Conservation (phyloP, 2,797 vertebrate genomes). For the Zenarchopterus dispar region DNA sequence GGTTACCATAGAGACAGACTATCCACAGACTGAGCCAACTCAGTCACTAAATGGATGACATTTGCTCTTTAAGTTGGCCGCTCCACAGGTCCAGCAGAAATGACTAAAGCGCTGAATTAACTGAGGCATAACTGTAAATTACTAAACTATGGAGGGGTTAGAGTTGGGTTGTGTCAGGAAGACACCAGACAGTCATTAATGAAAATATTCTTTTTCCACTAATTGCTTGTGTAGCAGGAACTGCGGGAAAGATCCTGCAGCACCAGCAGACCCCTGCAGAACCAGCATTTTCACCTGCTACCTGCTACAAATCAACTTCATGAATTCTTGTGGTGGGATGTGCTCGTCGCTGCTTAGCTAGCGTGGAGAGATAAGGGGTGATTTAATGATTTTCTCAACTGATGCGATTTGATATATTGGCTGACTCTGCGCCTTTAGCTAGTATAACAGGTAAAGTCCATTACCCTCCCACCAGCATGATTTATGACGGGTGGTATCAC, state of each 20-base stretch:
- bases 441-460: conserved; percentile 77
- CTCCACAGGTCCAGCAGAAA: conserved; percentile 54
- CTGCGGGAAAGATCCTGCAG: conserved; percentile 13
- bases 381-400: conserved; percentile 78
- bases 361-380: conserved; percentile 66
- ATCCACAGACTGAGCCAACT: conserved; percentile 67
- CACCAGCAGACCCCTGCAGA: conserved; percentile 10
- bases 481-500: conserved; percentile 69
- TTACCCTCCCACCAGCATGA: conserved; percentile 72
- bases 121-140: conserved; percentile 41
- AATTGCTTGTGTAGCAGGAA: conserved; percentile 26
- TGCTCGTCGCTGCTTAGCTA: conserved; percentile 43
- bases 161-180: conserved; percentile 13
- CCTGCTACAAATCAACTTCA: conserved; percentile 44
- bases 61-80: conserved; percentile 69
- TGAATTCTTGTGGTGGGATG: conserved; percentile 44
- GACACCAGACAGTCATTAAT: conserved; percentile 11
- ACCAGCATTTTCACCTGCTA: conserved; percentile 45
- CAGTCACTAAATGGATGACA: conserved; percentile 71
- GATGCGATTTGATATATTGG: conserved; percentile 76
- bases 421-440: conserved; percentile 75
- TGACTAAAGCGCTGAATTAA: conserved; percentile 46
- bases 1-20: conserved; percentile 79
- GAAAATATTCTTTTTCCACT: conserved; percentile 17
- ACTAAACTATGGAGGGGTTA: conserved; percentile 37